Conservation (phyloP, 1,140 invertebrate species). For the Hycleus phaleratus region DNA sequence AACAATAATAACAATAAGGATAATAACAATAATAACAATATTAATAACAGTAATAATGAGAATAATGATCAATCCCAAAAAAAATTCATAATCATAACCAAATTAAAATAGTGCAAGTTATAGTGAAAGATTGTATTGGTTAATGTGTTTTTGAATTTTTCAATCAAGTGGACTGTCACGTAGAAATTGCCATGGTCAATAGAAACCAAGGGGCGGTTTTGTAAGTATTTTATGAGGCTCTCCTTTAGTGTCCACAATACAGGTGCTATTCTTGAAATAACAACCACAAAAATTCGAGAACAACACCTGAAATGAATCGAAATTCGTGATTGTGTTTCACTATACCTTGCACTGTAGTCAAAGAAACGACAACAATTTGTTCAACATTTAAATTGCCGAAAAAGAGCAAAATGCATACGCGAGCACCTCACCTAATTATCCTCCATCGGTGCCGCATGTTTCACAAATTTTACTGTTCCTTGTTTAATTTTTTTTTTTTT, state of each 20-base stretch:
- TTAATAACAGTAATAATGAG: background rate
- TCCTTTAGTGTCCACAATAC: background rate
- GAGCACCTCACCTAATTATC: conserved; percentile 19
- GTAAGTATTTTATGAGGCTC: background rate
- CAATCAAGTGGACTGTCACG: conserved; percentile 13
- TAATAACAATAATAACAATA: conserved; percentile 4
- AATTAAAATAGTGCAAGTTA: conserved; percentile 21
- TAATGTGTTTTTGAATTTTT: conserved; percentile 4
- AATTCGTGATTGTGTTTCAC: conserved; percentile 12
- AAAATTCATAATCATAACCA: background rate
- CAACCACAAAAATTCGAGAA: background rate
- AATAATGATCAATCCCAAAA: too few relatives aligned
- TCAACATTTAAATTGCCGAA: background rate
- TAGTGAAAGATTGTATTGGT: conserved; percentile 17
- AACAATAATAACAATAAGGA: conserved; percentile 4
- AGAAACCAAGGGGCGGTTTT: background rate
- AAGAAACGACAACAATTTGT: background rate
- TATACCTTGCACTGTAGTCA: conserved; percentile 31
- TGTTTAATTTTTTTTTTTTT: conserved; percentile 7
- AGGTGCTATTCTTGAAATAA: background rate
- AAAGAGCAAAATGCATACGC: conserved; percentile 2
- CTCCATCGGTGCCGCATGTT: conserved; percentile 19
- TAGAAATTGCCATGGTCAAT: conserved; percentile 2
- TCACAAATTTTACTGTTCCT: too few relatives aligned
- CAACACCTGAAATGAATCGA: background rate